Base-by-base conservation (phyloP, 2,888 invertebrate species). In the Machimus rusticus region DNA sequence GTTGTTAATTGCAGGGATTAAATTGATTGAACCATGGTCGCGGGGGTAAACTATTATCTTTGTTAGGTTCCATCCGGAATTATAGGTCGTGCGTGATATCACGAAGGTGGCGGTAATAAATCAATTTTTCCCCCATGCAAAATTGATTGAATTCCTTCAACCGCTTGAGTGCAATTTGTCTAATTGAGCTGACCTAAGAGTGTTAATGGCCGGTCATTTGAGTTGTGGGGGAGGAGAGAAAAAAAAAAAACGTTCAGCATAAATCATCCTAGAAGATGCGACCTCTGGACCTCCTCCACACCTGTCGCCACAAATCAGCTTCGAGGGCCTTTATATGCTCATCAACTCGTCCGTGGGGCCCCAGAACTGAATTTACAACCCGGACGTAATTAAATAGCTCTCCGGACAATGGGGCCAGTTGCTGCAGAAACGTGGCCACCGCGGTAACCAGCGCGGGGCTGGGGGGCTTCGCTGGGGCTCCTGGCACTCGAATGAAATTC, bases 301-400 rank as follows among this genome's bases (percentile, higher is more conserved):
- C 39, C 57, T 82, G 57, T 66, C 57, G 19, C 16, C 19, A 85
- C 85, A 85, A 85, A 85, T 85, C 85, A 85, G 85, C 85, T 85
- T 85, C 74, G 74, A 74, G 19, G 8, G 46, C 85, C 6, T 85
- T 85, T 74, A 85, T 43, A 74, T 85, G 39, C 43, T 85, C 85
- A 85, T 85, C 85, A 85, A 74, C 31, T 12, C n/a, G 55, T 46
- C 77, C 31, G 34, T 37, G 43, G 81, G 9, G 39, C 23, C 74
- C 14, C n/a, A n/a, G 74, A 86, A 86, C 74, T 86, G 86, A 87
- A 87, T 87, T 87, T 86, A 87, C 74, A 79, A 79, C 81, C 79
- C 79, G 86, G 86, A 51, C 86, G 87, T 87, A 86, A 87, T 87
- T 87, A 87, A 87, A 87, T 86, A 74, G 76, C 57, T 34, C 85